Base-by-base conservation (phyloP, 2,888 invertebrate species). In the Cancer borealis region DNA sequence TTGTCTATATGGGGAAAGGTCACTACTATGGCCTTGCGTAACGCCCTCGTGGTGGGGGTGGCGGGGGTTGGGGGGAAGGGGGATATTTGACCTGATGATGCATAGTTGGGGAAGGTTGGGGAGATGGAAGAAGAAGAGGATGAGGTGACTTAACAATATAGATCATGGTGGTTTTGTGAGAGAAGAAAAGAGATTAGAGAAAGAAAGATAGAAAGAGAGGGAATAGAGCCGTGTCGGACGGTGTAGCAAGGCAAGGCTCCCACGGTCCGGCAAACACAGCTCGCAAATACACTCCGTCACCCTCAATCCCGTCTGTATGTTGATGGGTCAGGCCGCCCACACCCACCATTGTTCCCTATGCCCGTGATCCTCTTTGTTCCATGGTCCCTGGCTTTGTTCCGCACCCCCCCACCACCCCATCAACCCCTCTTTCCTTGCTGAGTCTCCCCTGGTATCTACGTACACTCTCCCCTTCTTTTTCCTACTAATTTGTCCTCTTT, bases 1-100 rank as follows among this genome's bases (percentile, higher is more conserved):
- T 79, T 79, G 79, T 79, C 79, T 79, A 79, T 79, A 79, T 79
- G 79, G 79, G 79, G 79, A 79, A 79, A 79, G 79, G 79, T 79
- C 79, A 79, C 79, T 10, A 14, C 79, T 26, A 30, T 26, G 79
- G 79, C 79, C 79, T 79, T 79, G 79, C 79, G 79, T 79, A 79
- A 79, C 79, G 66, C 66, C 66, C 66, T 66, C 66, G n/a, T 66
- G 66, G 1, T 66, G 66, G 66, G 66, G 66, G 3, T 6, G n/a
- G 21, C 2, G 26, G 30, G 30, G 26, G 79, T 10, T 79, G 79
- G 8, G n/a, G 66, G 21, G 66, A 21, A 6, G 66, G 39, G 54
- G 79, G 30, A 26, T 8, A 30, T 30, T 30, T 79, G 30, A 79
- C 30, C 30, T 79, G 79, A 0, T 79, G 12, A 79, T 79, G 30